Conservation (phyloP, 2,113 vertebrate genomes). For the Ceuthmochares aereus region DNA sequence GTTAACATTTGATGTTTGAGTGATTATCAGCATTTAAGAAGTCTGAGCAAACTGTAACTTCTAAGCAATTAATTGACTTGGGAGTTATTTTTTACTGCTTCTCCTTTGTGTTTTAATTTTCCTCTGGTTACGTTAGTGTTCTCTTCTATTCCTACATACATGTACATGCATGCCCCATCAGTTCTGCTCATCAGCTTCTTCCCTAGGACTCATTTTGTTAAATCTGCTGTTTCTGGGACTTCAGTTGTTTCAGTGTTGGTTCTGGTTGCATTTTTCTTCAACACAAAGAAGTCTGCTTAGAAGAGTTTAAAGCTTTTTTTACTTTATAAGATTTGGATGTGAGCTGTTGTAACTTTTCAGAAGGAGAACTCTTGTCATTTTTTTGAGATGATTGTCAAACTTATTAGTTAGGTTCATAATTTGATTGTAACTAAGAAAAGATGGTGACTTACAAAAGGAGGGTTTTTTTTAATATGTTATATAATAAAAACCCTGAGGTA, state of each 20-base stretch:
- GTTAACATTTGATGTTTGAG: not conserved
- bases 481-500: not conserved
- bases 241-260: not conserved
- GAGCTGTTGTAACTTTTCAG: not conserved
- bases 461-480: not conserved
- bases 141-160: not conserved
- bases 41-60: not conserved
- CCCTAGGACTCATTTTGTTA: not conserved
- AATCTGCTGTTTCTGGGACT: not conserved
- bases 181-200: not conserved
- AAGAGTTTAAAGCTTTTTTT: not conserved
- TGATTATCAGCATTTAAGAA: not conserved
- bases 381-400: not conserved
- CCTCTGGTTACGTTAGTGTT: not conserved
- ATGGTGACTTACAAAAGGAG: not conserved
- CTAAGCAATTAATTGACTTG: not conserved
- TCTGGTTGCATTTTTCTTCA: not conserved
- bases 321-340: not conserved
- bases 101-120: not conserved
- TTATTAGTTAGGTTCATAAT: not conserved
- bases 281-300: not conserved
- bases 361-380: not conserved
- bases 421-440: not conserved
- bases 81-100: not conserved
- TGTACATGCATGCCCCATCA: accelerated